These are phyloP conservation scores for Isichthys henryi DNA, from an alignment of 2,113 vertebrate species.

Conservation along the genomic window DNA sequence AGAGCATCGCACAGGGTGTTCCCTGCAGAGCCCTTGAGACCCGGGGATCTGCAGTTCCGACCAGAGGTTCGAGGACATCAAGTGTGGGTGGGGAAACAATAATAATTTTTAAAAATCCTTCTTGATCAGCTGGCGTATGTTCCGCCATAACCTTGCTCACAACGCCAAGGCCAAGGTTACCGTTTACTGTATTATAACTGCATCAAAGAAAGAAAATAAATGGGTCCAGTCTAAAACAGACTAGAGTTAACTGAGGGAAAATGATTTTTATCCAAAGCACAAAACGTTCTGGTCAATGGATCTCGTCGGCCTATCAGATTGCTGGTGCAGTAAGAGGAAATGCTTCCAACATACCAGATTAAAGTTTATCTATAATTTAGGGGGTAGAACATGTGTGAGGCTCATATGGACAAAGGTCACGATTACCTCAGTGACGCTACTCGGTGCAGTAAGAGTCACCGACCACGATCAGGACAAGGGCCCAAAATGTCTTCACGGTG, in stretches of 20 bases:
- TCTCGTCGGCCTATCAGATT: neutral
- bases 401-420: neutral
- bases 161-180: neutral
- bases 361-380: neutral
- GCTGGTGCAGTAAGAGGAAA: neutral
- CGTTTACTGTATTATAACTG: neutral
- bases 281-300: neutral
- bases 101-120: neutral
- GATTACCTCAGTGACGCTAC: neutral
- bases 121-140: neutral
- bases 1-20: neutral
- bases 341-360: neutral
- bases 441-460: neutral
- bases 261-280: neutral
- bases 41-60: neutral
- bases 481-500: neutral
- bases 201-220: neutral
- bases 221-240: neutral
- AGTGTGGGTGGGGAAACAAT: neutral
- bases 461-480: neutral
- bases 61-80: neutral
- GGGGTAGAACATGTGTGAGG: neutral
- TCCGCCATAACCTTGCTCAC: neutral
- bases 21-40: neutral
- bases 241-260: neutral